These are phyloP conservation scores for Aelia acuminata DNA, from an alignment of 2,888 invertebrate species.

Conservation along the genomic window DNA sequence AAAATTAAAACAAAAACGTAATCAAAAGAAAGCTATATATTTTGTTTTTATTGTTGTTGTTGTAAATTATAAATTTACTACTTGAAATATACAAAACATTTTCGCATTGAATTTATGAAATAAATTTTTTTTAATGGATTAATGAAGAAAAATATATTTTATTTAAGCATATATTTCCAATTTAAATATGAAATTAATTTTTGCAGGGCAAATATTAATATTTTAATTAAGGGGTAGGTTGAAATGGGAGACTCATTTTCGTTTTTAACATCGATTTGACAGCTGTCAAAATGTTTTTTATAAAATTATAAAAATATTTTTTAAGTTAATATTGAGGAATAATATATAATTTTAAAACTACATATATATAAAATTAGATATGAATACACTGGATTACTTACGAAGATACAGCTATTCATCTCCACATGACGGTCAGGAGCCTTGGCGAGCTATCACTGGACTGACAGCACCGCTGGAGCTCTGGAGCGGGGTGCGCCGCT, in stretches of 20 bases:
- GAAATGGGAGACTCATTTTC: neutral
- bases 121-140: neutral
- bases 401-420: constrained; percentile 52
- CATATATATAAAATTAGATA: neutral
- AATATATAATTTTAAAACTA: too few relatives aligned
- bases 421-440: constrained; percentile 53
- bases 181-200: neutral
- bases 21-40: too few relatives aligned
- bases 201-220: neutral
- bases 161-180: neutral
- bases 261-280: neutral
- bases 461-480: neutral
- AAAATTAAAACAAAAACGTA: too few relatives aligned
- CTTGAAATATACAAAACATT: neutral
- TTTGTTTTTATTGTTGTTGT: too few relatives aligned
- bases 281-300: constrained; percentile 4
- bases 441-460: constrained; percentile 52
- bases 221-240: neutral
- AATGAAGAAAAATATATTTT: neutral
- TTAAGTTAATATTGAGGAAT: neutral
- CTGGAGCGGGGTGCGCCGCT: neutral
- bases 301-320: neutral
- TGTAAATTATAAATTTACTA: neutral
- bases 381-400: constrained; percentile 2
- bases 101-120: neutral